A percentile compares a stretch with the other conserved stretches of the same genome.
phyloP scores from a whole-genome alignment of 2,113 vertebrate genomes.

The Benitochromis conjunctus region DNA sequence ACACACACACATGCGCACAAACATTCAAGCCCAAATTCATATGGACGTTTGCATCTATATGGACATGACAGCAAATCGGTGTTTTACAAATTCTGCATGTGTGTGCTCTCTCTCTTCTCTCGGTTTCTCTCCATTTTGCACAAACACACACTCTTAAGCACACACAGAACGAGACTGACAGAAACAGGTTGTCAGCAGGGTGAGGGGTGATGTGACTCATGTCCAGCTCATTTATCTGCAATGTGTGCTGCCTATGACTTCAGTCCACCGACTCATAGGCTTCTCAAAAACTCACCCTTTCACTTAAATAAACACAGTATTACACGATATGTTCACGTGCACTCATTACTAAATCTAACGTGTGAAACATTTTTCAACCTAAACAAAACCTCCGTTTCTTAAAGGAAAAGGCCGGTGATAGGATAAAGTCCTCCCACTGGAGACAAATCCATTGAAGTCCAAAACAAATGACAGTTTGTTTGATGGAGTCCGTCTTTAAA shows the following conservation, averaged over 20 bases:
- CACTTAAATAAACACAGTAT: background rate
- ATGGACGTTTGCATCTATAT: background rate
- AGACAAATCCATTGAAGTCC: background rate
- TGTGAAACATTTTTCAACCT: background rate
- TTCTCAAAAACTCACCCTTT: conserved; percentile 10
- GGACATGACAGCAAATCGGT: background rate
- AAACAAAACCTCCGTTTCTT: background rate
- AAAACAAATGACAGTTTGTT: background rate
- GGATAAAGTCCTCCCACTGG: background rate
- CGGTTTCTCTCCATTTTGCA: background rate
- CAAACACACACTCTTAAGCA: background rate
- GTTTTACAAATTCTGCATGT: background rate
- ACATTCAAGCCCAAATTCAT: background rate
- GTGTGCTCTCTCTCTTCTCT: background rate
- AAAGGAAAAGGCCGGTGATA: background rate
- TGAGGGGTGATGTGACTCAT: conserved; percentile 62
- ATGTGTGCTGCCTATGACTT: conserved; percentile 30
- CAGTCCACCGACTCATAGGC: background rate
- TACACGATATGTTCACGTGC: background rate
- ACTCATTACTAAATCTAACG: background rate
- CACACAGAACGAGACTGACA: conserved; percentile 70
- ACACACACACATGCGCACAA: background rate
- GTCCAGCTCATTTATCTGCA: conserved; percentile 57
- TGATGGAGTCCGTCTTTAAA: background rate
- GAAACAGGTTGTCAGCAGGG: conserved; percentile 76